Percentiles rank a stretch among this genome's conserved stretches.
These are phyloP conservation scores for Chloroceryle aenea DNA, from an alignment of 2,113 vertebrate species.

Conservation along the genomic window DNA sequence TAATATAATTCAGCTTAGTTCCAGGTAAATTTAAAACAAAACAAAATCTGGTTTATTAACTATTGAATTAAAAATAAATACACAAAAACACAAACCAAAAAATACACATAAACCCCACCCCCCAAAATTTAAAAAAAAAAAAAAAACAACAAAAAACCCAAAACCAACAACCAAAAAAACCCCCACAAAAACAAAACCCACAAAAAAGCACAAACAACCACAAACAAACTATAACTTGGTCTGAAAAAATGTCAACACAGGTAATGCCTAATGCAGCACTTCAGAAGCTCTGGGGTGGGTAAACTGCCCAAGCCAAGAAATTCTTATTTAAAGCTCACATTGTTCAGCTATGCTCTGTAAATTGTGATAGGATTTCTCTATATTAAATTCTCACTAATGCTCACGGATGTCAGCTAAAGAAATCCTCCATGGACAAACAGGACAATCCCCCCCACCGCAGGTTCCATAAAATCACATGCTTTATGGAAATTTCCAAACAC, in stretches of 20 bases:
- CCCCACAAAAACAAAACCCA: too few relatives aligned
- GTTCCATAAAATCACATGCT: not conserved
- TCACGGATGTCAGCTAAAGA: not conserved
- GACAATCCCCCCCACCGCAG: not conserved
- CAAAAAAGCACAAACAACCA: too few relatives aligned
- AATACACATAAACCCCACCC: not conserved
- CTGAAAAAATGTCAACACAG: not conserved
- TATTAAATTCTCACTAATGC: not conserved
- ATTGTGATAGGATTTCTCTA: not conserved
- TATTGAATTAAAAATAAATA: not conserved
- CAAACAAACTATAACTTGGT: not conserved
- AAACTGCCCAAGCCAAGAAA: not conserved
- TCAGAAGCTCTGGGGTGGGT: not conserved
- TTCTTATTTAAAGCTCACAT: not conserved
- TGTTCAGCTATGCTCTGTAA: not conserved
- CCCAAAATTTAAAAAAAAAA: too few relatives aligned
- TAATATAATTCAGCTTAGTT: not conserved
- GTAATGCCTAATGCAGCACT: not conserved
- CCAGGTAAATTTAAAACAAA: not conserved
- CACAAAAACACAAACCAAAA: not conserved
- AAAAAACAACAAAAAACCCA: not conserved
- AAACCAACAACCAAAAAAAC: not conserved
- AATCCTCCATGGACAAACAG: slow-evolving; percentile 4
- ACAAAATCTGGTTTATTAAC: not conserved
- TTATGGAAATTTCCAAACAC: slow-evolving; percentile 19